phyloP scores from a whole-genome alignment of 2,113 vertebrate species.

The Pholis gunnellus region DNA sequence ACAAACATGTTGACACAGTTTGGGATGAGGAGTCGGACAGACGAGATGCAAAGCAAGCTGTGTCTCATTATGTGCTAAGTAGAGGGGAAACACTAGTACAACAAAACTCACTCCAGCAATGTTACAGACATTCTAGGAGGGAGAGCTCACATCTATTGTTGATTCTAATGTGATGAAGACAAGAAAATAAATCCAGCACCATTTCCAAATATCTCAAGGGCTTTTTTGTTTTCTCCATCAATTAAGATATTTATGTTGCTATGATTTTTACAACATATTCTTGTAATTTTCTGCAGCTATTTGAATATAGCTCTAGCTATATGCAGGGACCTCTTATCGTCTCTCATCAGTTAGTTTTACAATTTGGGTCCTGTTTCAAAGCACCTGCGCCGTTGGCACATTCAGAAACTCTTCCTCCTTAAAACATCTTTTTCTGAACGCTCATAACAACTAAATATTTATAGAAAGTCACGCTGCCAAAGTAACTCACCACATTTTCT shows the following conservation, averaged over 20 bases:
- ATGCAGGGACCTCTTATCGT: constrained; percentile 12
- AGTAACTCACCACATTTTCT: constrained; percentile 81
- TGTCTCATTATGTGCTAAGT: constrained; percentile 31
- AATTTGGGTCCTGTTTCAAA: constrained; percentile 39
- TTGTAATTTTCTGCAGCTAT: not conserved
- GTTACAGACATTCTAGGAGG: constrained; percentile 2
- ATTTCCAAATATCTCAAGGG: constrained; percentile 13
- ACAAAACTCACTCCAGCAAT: constrained; percentile 24
- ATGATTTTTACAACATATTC: not conserved
- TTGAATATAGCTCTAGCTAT: not conserved
- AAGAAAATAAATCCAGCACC: not conserved
- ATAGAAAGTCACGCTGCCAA: constrained; percentile 70
- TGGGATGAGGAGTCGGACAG: not conserved
- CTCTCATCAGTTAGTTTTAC: constrained; percentile 13
- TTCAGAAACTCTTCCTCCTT: constrained; percentile 41
- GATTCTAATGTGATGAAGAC: constrained; percentile 1
- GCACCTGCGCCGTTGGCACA: constrained; percentile 69
- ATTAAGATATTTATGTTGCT: constrained; percentile 15
- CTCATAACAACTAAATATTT: constrained; percentile 77
- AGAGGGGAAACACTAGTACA: constrained; percentile 14
- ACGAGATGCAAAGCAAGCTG: constrained; percentile 22
- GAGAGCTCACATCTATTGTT: constrained; percentile 7
- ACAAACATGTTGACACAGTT: constrained; percentile 18
- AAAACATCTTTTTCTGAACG: constrained; percentile 61
- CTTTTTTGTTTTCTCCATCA: constrained; percentile 29